Percentiles rank a stretch among this genome's conserved stretches.
Conservation (phyloP, 2,113 vertebrate genomes). For the Suncus etruscus region DNA sequence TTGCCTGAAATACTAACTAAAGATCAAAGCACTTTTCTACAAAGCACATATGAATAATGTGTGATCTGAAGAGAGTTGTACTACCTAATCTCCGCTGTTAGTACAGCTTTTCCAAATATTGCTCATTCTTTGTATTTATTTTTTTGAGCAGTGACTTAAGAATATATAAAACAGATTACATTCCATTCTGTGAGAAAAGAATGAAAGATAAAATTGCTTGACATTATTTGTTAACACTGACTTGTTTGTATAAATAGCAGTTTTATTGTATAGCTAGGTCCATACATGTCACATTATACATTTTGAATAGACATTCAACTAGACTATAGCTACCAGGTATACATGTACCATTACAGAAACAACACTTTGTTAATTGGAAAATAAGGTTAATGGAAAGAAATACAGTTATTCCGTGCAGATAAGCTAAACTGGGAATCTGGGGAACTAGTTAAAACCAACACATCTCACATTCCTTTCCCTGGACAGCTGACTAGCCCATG, state of each 20-base stretch:
- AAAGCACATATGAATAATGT: constrained; percentile 36
- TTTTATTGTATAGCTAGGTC: not conserved
- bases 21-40: constrained; percentile 56
- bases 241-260: not conserved
- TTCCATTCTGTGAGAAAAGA: not conserved
- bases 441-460: not conserved
- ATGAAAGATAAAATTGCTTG: not conserved
- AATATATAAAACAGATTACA: not conserved
- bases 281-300: not conserved
- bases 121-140: not conserved
- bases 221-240: not conserved
- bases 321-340: not conserved
- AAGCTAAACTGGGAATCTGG: not conserved
- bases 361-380: not conserved
- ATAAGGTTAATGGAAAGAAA: not conserved
- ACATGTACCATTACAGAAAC: not conserved
- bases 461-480: not conserved
- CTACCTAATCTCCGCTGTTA: not conserved
- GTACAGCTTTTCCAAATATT: constrained; percentile 5
- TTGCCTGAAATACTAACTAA: constrained; percentile 42
- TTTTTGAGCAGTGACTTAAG: not conserved
- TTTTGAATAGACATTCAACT: not conserved
- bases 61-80: not conserved
- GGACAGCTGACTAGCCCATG: not conserved
- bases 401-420: not conserved